Evolutionary conservation across 1,140 invertebrate genomes (phyloP).

Genomic region (Lanistes nyassanus): DNA sequence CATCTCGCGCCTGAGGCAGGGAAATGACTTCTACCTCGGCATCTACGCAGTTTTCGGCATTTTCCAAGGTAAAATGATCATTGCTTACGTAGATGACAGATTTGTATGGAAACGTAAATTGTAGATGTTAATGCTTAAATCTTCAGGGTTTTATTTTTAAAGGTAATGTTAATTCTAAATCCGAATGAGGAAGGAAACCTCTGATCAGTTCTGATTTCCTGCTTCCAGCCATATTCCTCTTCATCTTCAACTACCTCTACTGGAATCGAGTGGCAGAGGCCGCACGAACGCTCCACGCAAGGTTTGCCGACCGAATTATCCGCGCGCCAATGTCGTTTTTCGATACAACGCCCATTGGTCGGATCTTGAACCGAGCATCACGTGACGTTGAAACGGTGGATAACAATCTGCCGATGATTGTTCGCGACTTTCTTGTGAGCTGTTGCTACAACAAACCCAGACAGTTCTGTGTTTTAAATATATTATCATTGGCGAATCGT

Average conservation of each 20-base stretch:
- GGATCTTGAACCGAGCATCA: slow-evolving; percentile 73
- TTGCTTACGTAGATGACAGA: too few relatives aligned
- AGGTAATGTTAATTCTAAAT: too few relatives aligned
- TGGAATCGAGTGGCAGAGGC: slow-evolving; percentile 68
- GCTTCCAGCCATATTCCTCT: slow-evolving; percentile 38
- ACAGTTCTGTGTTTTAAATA: too few relatives aligned
- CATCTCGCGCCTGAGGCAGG: slow-evolving; percentile 34
- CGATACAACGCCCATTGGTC: slow-evolving; percentile 74
- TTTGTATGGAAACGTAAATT: too few relatives aligned
- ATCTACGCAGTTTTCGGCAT: slow-evolving; percentile 52
- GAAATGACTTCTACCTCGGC: slow-evolving; percentile 46
- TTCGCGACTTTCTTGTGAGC: slow-evolving; percentile 13
- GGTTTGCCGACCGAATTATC: slow-evolving; percentile 74
- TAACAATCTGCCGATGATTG: slow-evolving; percentile 43
- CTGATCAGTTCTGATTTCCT: not conserved
- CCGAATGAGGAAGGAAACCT: too few relatives aligned
- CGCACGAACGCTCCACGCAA: slow-evolving; percentile 78
- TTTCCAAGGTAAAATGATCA: slow-evolving; percentile 42
- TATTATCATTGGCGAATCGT: too few relatives aligned
- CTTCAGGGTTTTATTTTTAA: too few relatives aligned
- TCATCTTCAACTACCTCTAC: slow-evolving; percentile 38
- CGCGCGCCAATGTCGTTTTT: slow-evolving; percentile 71
- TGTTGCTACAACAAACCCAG: too few relatives aligned
- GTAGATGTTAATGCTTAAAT: too few relatives aligned
- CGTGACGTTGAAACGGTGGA: slow-evolving; percentile 68